These are phyloP conservation scores for Agriotes lineatus DNA, from an alignment of 2,888 invertebrate species.

Conservation along the genomic window DNA sequence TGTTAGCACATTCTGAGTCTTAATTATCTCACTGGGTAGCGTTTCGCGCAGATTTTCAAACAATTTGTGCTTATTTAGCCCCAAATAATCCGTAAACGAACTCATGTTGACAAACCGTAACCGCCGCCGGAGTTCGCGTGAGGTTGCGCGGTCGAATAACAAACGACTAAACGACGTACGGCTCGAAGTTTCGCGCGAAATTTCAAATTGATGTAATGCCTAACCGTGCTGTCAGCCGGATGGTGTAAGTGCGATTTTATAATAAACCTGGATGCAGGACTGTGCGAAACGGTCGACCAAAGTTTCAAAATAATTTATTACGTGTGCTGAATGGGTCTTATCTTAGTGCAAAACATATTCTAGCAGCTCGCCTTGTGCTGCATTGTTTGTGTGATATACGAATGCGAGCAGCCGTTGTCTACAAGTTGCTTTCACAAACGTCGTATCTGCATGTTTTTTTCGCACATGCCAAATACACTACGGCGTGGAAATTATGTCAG, in stretches of 20 bases:
- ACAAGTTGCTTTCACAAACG: conserved; percentile 6
- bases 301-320: conserved; percentile 34
- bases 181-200: conserved; percentile 12
- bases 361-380: conserved; percentile 22
- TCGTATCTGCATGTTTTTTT: background rate
- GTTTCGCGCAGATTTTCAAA: conserved; percentile 72
- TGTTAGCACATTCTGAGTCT: conserved; percentile 74
- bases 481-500: no score
- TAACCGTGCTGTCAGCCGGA: no score
- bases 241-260: no score
- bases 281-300: background rate
- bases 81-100: conserved; percentile 71
- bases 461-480: no score
- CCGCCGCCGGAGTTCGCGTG: background rate
- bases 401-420: conserved; percentile 21
- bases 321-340: conserved; percentile 28
- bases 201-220: conserved; percentile 7
- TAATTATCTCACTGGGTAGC: conserved; percentile 69
- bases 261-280: background rate
- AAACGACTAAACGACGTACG: background rate
- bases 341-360: conserved; percentile 36
- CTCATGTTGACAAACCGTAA: conserved; percentile 66
- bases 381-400: conserved; percentile 33
- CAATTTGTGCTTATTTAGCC: conserved; percentile 72
- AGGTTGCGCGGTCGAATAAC: background rate